A percentile compares a stretch with the other conserved stretches of the same genome.
These are phyloP conservation scores for Penelope pileata DNA, from an alignment of 2,113 vertebrate species.

Conservation along the genomic window DNA sequence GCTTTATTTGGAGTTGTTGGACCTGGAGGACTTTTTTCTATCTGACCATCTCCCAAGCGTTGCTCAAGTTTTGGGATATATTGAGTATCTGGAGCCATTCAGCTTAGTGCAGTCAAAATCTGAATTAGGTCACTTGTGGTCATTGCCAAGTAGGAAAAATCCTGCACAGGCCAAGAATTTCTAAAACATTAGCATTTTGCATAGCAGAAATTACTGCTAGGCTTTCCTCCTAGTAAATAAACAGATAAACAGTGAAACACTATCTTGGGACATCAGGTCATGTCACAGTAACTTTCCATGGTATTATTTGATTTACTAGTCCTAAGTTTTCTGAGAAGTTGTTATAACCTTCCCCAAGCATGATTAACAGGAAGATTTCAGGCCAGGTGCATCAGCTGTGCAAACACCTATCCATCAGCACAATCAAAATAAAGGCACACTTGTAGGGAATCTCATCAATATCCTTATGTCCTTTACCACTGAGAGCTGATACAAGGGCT, in stretches of 20 bases:
- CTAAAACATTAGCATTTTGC: conserved; percentile 3
- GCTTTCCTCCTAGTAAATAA: conserved; percentile 52
- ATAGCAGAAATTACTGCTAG: conserved; percentile 51
- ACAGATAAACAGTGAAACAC: conserved; percentile 61
- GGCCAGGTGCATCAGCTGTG: background rate
- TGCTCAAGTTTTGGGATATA: background rate
- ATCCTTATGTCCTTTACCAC: background rate
- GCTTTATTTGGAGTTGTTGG: background rate
- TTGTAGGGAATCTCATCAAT: background rate
- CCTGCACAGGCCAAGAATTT: conserved; percentile 35
- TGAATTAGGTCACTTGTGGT: conserved; percentile 22
- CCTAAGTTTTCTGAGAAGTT: conserved; percentile 6
- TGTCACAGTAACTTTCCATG: conserved; percentile 38
- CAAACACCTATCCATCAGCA: background rate
- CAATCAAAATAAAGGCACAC: conserved; percentile 2
- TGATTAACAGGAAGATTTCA: background rate
- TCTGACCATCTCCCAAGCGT: background rate
- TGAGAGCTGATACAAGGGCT: background rate
- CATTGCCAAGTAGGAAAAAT: conserved; percentile 25
- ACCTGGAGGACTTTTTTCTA: background rate
- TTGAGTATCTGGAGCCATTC: background rate
- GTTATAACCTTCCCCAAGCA: background rate
- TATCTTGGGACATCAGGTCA: conserved; percentile 26
- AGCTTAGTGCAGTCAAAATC: background rate
- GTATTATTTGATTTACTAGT: conserved; percentile 1